These are phyloP conservation scores for Thymelicus acteon DNA, from an alignment of 2,888 invertebrate species.

Conservation along the genomic window DNA sequence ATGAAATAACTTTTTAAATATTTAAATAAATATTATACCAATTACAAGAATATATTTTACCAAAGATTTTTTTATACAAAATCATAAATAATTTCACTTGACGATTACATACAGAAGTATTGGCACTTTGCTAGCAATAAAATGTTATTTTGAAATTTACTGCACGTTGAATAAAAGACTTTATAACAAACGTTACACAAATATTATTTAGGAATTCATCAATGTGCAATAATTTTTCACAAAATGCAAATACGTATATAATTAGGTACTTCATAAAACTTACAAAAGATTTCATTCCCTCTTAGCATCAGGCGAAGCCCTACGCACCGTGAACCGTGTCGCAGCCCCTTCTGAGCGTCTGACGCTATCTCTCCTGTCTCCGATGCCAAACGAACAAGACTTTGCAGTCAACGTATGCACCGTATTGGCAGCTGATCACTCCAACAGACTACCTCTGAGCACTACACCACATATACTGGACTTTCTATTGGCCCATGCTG, in stretches of 20 bases:
- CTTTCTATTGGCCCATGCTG: constrained; percentile 96
- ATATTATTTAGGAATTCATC: neutral
- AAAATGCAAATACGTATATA: neutral
- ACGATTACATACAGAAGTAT: neutral
- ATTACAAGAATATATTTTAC: too few relatives aligned
- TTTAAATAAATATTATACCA: too few relatives aligned
- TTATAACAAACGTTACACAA: too few relatives aligned
- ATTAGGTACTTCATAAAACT: neutral
- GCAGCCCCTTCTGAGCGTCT: constrained; percentile 89
- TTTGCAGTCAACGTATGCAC: constrained; percentile 99
- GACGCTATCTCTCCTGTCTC: constrained; percentile 96
- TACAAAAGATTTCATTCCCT: constrained; percentile 38
- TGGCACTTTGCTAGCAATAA: neutral
- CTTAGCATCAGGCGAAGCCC: constrained; percentile 73
- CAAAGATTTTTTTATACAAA: too few relatives aligned
- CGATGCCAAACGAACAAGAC: constrained; percentile 99
- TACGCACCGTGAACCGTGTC: constrained; percentile 59
- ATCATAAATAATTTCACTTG: too few relatives aligned
- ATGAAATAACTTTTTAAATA: too few relatives aligned
- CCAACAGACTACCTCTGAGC: constrained; percentile 93
- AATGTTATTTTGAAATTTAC: neutral
- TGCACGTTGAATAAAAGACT: neutral
- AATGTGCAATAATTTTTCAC: constrained; percentile 3
- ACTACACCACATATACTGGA: constrained; percentile 95
- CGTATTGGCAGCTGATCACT: constrained; percentile 96